These are phyloP conservation scores for Aptenodytes forsteri DNA, from an alignment of 2,113 vertebrate species.

Conservation along the genomic window DNA sequence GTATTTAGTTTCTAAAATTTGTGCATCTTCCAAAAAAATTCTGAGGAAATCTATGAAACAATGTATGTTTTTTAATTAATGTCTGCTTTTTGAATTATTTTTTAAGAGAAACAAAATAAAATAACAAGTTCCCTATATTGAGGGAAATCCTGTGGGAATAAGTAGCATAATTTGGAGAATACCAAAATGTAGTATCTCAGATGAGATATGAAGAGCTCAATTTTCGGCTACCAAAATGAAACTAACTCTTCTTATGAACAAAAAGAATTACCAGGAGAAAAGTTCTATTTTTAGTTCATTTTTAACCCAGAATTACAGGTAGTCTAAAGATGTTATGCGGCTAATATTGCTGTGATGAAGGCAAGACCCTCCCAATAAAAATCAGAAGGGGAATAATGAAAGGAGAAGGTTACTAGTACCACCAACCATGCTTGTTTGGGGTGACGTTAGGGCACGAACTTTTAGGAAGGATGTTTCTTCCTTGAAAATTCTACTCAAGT, in stretches of 20 bases:
- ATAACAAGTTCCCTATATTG: neutral
- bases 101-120: neutral
- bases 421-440: neutral
- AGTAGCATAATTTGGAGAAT: neutral
- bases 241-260: neutral
- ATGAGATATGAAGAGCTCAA: neutral
- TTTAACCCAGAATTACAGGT: neutral
- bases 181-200: neutral
- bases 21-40: neutral
- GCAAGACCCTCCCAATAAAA: neutral
- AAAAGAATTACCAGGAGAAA: neutral
- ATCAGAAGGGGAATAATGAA: neutral
- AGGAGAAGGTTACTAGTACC: neutral
- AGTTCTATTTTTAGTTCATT: neutral
- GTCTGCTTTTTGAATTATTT: neutral
- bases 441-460: neutral
- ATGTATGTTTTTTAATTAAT: neutral
- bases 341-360: neutral
- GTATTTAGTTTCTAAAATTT: neutral
- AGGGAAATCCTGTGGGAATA: neutral
- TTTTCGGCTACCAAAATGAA: neutral
- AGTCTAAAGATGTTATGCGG: neutral
- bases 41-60: neutral
- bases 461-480: neutral
- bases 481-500: neutral